Percentiles rank a stretch among this genome's conserved stretches.
phyloP scores from a whole-genome alignment of 1,140 invertebrate species.

The Drosophila tristis region DNA sequence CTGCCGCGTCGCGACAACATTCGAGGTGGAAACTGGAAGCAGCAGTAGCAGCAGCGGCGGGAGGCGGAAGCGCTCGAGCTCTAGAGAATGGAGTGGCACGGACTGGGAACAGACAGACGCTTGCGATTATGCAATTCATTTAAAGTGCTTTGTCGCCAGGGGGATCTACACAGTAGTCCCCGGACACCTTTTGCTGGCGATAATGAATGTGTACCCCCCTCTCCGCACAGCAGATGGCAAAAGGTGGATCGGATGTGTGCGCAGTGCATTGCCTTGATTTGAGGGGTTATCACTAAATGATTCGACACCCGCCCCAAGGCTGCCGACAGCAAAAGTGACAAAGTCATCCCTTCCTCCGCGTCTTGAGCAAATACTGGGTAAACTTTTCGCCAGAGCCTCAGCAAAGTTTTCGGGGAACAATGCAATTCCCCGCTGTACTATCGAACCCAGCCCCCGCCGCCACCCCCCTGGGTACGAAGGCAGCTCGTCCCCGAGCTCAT shows the following conservation, averaged over 20 bases:
- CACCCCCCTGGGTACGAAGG: neutral
- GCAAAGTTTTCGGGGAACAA: constrained; percentile 60
- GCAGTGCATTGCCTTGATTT: constrained; percentile 41
- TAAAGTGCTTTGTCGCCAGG: constrained; percentile 46
- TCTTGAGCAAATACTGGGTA: constrained; percentile 53
- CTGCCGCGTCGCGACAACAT: constrained; percentile 74
- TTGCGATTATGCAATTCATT: constrained; percentile 76
- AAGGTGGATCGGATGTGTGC: neutral
- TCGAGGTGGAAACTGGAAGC: no score
- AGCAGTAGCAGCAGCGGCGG: neutral
- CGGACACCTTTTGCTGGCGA: constrained; percentile 31
- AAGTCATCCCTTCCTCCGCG: constrained; percentile 33
- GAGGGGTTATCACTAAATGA: constrained; percentile 37
- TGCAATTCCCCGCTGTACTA: constrained; percentile 30
- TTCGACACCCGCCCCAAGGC: constrained; percentile 9
- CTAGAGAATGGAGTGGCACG: neutral
- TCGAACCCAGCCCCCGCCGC: neutral
- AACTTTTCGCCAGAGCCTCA: constrained; percentile 47
- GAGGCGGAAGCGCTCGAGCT: neutral
- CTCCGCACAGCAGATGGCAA: neutral
- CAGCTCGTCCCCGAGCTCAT: constrained; percentile 56
- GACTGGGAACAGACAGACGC: neutral
- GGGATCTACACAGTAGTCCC: constrained; percentile 19
- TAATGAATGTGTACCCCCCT: constrained; percentile 59
- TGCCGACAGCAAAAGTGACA: constrained; percentile 51